phyloP scores from a whole-genome alignment of 2,888 invertebrate species.

The Lepidocyrtoides sp. region DNA sequence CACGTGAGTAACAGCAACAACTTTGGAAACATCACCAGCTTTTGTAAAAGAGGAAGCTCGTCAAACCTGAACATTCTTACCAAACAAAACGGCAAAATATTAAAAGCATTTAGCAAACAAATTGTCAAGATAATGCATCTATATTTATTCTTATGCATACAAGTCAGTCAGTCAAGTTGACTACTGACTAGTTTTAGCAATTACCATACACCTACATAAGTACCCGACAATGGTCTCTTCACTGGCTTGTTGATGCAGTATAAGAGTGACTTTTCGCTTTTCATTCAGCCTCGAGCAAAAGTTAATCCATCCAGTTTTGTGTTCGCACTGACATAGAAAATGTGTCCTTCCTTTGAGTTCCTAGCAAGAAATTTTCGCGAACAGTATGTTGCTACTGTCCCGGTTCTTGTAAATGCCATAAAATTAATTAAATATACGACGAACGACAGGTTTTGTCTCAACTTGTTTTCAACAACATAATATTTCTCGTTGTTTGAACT shows the following conservation, averaged over 20 bases:
- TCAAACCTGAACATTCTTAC: no score
- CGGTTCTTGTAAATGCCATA: slow-evolving; percentile 18
- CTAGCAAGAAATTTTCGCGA: neutral
- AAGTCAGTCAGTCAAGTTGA: no score
- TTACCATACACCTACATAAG: no score
- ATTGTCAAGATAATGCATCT: no score
- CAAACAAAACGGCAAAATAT: no score
- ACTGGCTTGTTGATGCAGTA: neutral
- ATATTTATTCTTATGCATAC: no score
- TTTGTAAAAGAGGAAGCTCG: no score
- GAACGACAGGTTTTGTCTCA: slow-evolving; percentile 7
- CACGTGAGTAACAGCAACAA: neutral
- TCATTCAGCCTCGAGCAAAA: neutral
- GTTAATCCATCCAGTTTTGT: neutral
- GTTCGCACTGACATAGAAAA: neutral
- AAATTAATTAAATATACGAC: slow-evolving; percentile 52
- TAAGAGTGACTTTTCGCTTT: neutral
- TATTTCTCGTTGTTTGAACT: slow-evolving; percentile 15
- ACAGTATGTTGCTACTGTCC: neutral
- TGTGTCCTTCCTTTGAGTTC: neutral
- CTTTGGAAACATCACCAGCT: no score
- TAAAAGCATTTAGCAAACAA: no score
- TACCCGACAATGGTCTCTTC: neutral
- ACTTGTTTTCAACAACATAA: slow-evolving; percentile 10
- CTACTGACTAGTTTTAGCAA: no score